A percentile compares a stretch with the other conserved stretches of the same genome.
phyloP scores from a whole-genome alignment of 2,888 invertebrate genomes.

The Neoitamus cyanurus region DNA sequence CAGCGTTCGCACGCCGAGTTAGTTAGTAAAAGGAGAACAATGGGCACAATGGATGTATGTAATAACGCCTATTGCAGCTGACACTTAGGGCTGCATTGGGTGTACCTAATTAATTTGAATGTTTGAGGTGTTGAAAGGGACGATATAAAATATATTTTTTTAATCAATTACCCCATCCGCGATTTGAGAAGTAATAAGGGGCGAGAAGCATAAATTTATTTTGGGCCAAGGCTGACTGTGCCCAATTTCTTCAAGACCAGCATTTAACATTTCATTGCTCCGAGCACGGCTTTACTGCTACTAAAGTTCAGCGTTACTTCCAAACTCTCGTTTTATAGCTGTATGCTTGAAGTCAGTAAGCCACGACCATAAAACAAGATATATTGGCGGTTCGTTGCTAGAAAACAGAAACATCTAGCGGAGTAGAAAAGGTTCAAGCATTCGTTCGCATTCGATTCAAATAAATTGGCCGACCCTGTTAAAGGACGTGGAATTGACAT shows the following conservation, averaged over 20 bases:
- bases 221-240: not conserved
- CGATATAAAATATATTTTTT: not conserved
- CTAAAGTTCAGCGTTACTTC: not conserved
- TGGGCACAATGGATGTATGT: not conserved
- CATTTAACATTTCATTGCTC: not conserved
- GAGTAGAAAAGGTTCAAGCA: not conserved
- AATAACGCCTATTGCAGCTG: not conserved
- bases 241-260: not conserved
- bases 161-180: not conserved
- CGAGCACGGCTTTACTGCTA: not conserved
- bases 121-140: not conserved
- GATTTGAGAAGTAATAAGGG: not conserved
- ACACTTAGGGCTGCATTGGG: not conserved
- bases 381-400: slow-evolving; percentile 34
- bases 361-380: slow-evolving; percentile 34
- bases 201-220: not conserved
- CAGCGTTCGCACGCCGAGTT: not conserved
- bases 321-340: not conserved
- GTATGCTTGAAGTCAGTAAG: not conserved
- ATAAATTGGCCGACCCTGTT: slow-evolving; percentile 52
- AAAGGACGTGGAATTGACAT: slow-evolving; percentile 62
- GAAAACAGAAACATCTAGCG: slow-evolving; percentile 2
- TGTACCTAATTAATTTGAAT: not conserved
- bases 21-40: not conserved
- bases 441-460: slow-evolving; percentile 25